Percentiles rank a stretch among this genome's conserved stretches.
phyloP scores from a whole-genome alignment of 2,113 vertebrate species.

The Labeo catla region DNA sequence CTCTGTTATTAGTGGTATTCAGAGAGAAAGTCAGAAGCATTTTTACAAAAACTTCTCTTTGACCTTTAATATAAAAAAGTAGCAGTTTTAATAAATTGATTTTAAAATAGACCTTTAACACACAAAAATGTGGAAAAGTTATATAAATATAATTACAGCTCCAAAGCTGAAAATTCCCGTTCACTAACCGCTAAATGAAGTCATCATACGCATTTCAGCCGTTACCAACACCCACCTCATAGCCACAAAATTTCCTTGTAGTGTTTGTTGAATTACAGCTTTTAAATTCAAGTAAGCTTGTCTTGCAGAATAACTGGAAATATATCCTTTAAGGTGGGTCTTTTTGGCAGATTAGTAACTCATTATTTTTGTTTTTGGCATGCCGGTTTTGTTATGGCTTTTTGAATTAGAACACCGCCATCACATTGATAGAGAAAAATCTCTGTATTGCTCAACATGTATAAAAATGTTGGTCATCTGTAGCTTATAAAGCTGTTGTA shows the following conservation, averaged over 20 bases:
- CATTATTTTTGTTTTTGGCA: not conserved
- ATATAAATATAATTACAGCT: slow-evolving; percentile 14
- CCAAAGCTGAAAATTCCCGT: slow-evolving; percentile 21
- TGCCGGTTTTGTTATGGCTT: not conserved
- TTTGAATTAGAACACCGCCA: not conserved
- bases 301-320: slow-evolving; percentile 11
- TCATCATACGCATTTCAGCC: slow-evolving; percentile 26
- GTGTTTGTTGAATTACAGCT: slow-evolving; percentile 9
- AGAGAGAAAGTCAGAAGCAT: not conserved
- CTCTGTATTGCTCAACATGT: not conserved
- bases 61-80: not conserved
- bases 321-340: not conserved
- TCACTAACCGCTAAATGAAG: slow-evolving; percentile 26
- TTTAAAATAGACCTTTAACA: not conserved
- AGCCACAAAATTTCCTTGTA: slow-evolving; percentile 4
- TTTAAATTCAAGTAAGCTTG: not conserved
- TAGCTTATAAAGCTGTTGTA: slow-evolving; percentile 6
- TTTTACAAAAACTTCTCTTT: not conserved
- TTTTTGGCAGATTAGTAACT: slow-evolving; percentile 19
- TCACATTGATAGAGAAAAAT: not conserved
- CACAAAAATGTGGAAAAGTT: slow-evolving; percentile 16
- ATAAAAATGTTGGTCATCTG: not conserved
- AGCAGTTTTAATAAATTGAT: not conserved
- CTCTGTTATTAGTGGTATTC: not conserved
- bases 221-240: slow-evolving; percentile 24